Percentiles rank a stretch among this genome's conserved stretches.
Conservation (phyloP, 2,797 vertebrate species). For the Selene dorsalis region DNA sequence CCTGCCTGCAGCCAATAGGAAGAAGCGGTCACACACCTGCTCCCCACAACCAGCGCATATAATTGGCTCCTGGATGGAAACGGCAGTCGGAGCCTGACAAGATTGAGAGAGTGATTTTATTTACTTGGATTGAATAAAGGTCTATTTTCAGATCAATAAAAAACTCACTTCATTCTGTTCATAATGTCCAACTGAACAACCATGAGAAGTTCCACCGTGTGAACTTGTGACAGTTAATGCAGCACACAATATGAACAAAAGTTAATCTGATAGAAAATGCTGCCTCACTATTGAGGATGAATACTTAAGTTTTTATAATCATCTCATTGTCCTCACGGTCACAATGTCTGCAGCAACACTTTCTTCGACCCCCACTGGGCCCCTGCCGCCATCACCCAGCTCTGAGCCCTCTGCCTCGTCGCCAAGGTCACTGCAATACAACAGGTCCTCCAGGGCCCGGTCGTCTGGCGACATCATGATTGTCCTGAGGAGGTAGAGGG, state of each 20-base stretch:
- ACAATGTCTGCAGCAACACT: slow-evolving; percentile 25
- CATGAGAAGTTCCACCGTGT: too few relatives aligned
- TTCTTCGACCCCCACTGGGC: slow-evolving; percentile 2
- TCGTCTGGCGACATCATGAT: slow-evolving; percentile 74
- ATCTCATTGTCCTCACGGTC: not conserved
- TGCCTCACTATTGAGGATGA: not conserved
- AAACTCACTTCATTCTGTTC: too few relatives aligned
- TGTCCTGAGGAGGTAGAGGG: slow-evolving; percentile 50
- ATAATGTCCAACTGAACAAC: too few relatives aligned
- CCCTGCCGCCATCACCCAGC: slow-evolving; percentile 7
- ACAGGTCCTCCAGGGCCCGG: slow-evolving; percentile 69
- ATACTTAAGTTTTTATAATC: not conserved
- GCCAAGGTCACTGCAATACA: slow-evolving; percentile 72
- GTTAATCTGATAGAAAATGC: not conserved
- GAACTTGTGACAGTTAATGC: too few relatives aligned
- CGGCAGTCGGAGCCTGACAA: slow-evolving; percentile 42
- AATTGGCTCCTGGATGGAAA: slow-evolving; percentile 64
- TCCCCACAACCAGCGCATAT: slow-evolving; percentile 72
- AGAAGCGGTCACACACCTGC: slow-evolving; percentile 76
- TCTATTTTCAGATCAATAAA: too few relatives aligned
- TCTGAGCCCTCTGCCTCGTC: slow-evolving; percentile 61
- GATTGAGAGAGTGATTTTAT: not conserved
- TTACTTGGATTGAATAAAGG: not conserved
- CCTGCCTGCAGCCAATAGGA: slow-evolving; percentile 74
- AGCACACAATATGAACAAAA: not conserved